Conservation (phyloP, 2,888 invertebrate genomes). For the Megalurothrips usitatus region DNA sequence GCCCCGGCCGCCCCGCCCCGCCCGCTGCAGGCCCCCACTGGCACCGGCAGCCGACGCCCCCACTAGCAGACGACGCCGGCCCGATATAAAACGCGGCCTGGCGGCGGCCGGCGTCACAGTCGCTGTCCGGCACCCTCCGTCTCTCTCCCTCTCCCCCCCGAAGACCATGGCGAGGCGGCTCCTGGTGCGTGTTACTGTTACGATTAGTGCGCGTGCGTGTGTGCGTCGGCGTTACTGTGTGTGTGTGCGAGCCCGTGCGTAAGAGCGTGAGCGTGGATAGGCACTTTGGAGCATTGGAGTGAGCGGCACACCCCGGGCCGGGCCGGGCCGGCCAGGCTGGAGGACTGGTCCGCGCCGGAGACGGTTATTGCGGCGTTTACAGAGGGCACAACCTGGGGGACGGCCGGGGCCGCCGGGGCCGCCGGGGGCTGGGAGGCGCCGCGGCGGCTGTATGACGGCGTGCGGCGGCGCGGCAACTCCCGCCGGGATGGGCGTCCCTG, state of each 20-base stretch:
- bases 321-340: no score
- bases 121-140: not conserved
- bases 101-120: not conserved
- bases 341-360: no score
- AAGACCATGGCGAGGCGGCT: not conserved
- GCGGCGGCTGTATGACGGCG: no score
- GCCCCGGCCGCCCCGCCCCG: not conserved
- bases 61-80: not conserved
- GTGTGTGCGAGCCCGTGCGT: not conserved
- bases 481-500: no score
- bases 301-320: not conserved
- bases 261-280: not conserved
- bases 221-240: not conserved
- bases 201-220: not conserved
- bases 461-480: no score
- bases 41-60: not conserved
- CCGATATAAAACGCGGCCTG: not conserved
- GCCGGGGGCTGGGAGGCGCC: no score
- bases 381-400: no score
- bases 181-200: constrained; percentile 4
- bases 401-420: no score
- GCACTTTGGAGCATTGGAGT: not conserved
- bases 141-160: no score
- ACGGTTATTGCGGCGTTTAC: no score
- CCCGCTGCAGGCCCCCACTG: not conserved